phyloP scores from a whole-genome alignment of 2,797 vertebrate genomes.

The Cottoperca gobio region DNA sequence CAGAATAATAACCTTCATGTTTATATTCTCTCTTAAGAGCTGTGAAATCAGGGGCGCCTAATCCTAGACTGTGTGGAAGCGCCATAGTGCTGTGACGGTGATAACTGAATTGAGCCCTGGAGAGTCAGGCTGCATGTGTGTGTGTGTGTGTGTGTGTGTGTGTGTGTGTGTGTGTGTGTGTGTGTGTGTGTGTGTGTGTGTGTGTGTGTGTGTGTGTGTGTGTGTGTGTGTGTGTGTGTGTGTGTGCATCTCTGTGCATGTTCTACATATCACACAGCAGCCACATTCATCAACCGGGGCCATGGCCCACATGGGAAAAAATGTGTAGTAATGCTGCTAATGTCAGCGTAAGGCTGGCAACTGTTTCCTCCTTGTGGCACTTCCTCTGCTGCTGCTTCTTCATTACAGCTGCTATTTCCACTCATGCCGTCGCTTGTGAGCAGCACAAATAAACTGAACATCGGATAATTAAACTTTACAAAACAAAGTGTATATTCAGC shows the following conservation, averaged over 20 bases:
- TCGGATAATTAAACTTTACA: slow-evolving; percentile 36
- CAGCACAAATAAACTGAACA: slow-evolving; percentile 24
- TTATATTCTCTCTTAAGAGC: slow-evolving; percentile 54
- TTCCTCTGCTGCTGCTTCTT: slow-evolving; percentile 34
- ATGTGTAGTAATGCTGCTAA: slow-evolving; percentile 51
- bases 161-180: too few species aligned
- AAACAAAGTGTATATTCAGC: slow-evolving; percentile 33
- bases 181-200: too few species aligned
- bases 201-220: too few species aligned
- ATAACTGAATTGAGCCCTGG: slow-evolving; percentile 48
- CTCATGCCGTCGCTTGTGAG: slow-evolving; percentile 8
- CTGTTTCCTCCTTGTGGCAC: slow-evolving; percentile 14
- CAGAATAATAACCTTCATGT: slow-evolving; percentile 50
- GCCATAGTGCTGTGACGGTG: slow-evolving; percentile 33
- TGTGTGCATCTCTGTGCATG: slow-evolving; percentile 32
- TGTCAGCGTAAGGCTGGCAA: slow-evolving; percentile 18
- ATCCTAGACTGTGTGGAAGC: slow-evolving; percentile 37
- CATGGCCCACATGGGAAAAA: slow-evolving; percentile 62
- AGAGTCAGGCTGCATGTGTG: slow-evolving; percentile 23
- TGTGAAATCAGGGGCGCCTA: slow-evolving; percentile 62
- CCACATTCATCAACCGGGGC: slow-evolving; percentile 43
- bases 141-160: too few species aligned
- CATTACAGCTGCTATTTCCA: slow-evolving; percentile 31
- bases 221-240: too few species aligned
- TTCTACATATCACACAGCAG: slow-evolving; percentile 25